phyloP scores from a whole-genome alignment of 2,888 invertebrate genomes.

The Agrilus cyanescens region DNA sequence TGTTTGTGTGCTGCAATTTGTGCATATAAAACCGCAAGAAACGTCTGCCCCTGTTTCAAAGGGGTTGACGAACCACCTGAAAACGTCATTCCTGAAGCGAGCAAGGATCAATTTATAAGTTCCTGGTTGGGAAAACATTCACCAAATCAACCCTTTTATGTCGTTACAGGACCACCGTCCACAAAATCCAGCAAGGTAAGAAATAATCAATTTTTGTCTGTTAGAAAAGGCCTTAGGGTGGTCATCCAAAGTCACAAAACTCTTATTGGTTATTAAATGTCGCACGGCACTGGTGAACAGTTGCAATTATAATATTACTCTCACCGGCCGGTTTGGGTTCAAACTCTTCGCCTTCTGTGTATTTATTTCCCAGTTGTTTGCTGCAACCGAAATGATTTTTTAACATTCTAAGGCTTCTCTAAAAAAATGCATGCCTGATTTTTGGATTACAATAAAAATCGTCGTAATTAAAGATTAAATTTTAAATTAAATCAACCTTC shows the following conservation, averaged over 20 bases:
- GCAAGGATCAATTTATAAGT: constrained; percentile 44
- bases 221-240: neutral
- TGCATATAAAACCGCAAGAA: constrained; percentile 43
- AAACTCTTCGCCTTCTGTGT: too few relatives aligned
- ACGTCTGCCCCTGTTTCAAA: constrained; percentile 46
- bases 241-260: too few relatives aligned
- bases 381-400: too few relatives aligned
- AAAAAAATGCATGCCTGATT: too few relatives aligned
- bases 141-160: constrained; percentile 22
- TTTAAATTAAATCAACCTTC: too few relatives aligned
- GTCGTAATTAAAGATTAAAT: constrained; percentile 14
- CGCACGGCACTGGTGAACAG: too few relatives aligned
- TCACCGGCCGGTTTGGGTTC: too few relatives aligned
- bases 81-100: constrained; percentile 27
- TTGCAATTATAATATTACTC: too few relatives aligned
- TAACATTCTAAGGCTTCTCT: too few relatives aligned
- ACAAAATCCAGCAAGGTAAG: constrained; percentile 21
- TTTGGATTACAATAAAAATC: too few relatives aligned
- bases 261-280: too few relatives aligned
- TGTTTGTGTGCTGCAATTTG: constrained; percentile 42
- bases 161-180: constrained; percentile 25
- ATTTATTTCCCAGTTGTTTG: too few relatives aligned
- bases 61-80: constrained; percentile 26
- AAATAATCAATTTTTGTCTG: constrained; percentile 1
- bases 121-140: constrained; percentile 44